Evolutionary conservation across 1,140 invertebrate species (phyloP).

Genomic region (Leptinotarsa defecta): DNA sequence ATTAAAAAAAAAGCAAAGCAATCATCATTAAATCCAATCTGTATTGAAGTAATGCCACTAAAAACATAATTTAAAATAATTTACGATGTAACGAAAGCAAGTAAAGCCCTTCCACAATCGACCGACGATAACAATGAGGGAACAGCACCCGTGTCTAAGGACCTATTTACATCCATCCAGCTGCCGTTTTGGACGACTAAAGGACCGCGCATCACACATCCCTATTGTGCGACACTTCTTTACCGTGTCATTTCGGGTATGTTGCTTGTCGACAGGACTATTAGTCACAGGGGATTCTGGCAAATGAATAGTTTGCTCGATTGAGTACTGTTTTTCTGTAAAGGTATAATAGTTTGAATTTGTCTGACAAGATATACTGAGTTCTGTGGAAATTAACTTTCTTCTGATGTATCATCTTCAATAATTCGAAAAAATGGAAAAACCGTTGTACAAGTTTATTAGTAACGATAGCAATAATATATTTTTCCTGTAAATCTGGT

Average conservation of each 20-base stretch:
- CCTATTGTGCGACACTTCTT: conserved; percentile 15
- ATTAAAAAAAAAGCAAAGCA: too few relatives aligned
- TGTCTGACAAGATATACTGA: too few relatives aligned
- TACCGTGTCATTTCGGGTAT: conserved; percentile 22
- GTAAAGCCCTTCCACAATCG: conserved; percentile 7
- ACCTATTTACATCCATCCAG: conserved; percentile 20
- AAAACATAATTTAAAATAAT: conserved; percentile 15
- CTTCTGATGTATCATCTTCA: too few relatives aligned
- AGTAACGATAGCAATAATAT: too few relatives aligned
- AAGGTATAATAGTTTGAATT: too few relatives aligned
- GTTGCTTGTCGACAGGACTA: conserved; percentile 17
- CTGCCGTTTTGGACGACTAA: conserved; percentile 15
- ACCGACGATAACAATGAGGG: conserved; percentile 10
- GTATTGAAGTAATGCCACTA: background rate
- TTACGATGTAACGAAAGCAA: conserved; percentile 6
- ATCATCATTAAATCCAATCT: too few relatives aligned
- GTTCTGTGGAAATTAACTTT: too few relatives aligned
- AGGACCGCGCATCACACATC: conserved; percentile 15
- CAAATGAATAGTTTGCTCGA: background rate
- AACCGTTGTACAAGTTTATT: too few relatives aligned
- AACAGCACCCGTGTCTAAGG: conserved; percentile 11
- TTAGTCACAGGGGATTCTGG: conserved; percentile 1
- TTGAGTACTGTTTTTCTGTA: background rate
- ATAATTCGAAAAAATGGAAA: too few relatives aligned
- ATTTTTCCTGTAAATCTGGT: too few relatives aligned